Evolutionary conservation across 1,140 invertebrate species (phyloP), one percentile per base, ranked within the genome.

Genomic region (Doryteuthis pealeii): DNA sequence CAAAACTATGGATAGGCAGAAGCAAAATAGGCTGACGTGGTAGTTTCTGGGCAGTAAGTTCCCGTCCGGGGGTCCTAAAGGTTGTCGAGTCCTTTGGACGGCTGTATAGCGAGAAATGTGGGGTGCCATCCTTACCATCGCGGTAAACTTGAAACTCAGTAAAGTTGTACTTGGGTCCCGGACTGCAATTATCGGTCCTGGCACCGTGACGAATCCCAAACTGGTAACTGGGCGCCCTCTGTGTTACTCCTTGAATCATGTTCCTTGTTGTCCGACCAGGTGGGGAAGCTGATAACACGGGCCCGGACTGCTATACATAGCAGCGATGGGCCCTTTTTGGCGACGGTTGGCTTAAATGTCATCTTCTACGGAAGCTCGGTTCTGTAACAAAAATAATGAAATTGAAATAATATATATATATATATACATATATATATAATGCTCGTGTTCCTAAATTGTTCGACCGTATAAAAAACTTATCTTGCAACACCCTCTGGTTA

Each of bases 271-370:
- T 62, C 87, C 87, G 2, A 87, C 79, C 18, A 89, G 76, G 30
- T 79, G 79, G 28, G 87, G 87, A 3, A 89, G 79, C 43, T 74
- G 78, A 75, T 88, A 88, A 71, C 82, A 86, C 10, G 96, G 96
- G 75, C 96, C 96, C 18, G 96, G 96, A 80, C 94, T 95, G 66
- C 90, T 91, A 83, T 93, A 94, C 90, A 96, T 95, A 1, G 95
- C 95, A 32, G 94, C 94, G 77, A 98, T 97, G 1, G 94, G 95
- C 30, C 95, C 95, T 67, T 94, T 90, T 73, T 95, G 86, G n/a
- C n/a, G 15, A 30, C 30, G 4, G 66, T 68, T 12, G 28, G 66
- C 28, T 68, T 68, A 31, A 31, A 68, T 22, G 66, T 15, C 66
- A 68, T 68, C 18, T 62, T 62, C 54, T 28, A 62, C 5, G 54